phyloP scores from a whole-genome alignment of 2,113 vertebrate species.

The Mohoua ochrocephala region DNA sequence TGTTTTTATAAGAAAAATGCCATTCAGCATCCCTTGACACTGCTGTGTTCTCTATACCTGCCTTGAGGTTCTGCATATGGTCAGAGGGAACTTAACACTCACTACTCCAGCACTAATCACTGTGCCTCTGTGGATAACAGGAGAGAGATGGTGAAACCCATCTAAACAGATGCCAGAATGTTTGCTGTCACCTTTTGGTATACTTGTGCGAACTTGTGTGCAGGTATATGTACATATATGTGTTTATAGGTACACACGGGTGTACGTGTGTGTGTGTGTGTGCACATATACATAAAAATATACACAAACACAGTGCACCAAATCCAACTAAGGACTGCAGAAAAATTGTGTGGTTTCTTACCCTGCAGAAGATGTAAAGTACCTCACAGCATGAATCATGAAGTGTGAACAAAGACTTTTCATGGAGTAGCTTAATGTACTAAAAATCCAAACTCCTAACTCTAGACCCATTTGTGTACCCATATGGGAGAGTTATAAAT shows the following conservation, averaged over 20 bases:
- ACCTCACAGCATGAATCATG: background rate
- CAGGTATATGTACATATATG: accelerated
- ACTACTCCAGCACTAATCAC: background rate
- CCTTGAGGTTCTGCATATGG: background rate
- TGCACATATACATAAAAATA: background rate
- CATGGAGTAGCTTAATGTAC: background rate
- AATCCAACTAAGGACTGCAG: background rate
- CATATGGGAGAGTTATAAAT: background rate
- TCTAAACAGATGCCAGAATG: background rate
- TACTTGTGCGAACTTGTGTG: accelerated
- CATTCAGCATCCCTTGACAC: background rate
- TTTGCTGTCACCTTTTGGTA: background rate
- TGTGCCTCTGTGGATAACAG: background rate
- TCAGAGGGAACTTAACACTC: background rate
- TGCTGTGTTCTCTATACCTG: background rate
- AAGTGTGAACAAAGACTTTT: background rate
- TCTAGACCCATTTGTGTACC: background rate
- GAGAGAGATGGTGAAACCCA: background rate
- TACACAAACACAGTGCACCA: background rate
- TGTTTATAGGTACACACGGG: background rate
- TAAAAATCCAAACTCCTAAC: background rate
- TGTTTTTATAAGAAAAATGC: background rate
- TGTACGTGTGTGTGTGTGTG: accelerated
- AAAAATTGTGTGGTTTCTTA: background rate
- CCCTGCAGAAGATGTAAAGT: background rate